Percentiles rank a stretch among this genome's conserved stretches.
Evolutionary conservation across 2,797 vertebrate genomes (phyloP).

Genomic region (Squalus acanthias): DNA sequence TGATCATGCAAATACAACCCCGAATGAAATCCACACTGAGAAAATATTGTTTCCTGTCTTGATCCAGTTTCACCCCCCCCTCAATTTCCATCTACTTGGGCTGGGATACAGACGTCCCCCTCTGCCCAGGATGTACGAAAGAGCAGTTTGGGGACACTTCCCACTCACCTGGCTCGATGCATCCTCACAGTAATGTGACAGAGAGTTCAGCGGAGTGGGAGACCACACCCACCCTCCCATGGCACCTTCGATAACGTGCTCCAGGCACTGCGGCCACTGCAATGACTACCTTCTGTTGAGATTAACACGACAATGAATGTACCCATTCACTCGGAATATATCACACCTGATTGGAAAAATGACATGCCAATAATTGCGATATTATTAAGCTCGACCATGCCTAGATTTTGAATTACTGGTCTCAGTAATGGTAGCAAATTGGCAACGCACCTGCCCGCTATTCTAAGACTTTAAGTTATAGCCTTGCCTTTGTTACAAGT

Average conservation of each 20-base stretch:
- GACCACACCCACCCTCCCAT: not conserved
- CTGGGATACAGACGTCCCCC: no score
- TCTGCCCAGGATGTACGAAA: not conserved
- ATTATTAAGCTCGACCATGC: not conserved
- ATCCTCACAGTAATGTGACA: not conserved
- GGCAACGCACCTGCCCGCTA: not conserved
- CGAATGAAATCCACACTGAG: not conserved
- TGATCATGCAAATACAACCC: not conserved
- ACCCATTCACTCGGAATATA: not conserved
- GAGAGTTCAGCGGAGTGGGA: not conserved
- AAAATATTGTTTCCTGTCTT: no score
- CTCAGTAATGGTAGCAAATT: not conserved
- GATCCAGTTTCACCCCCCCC: no score
- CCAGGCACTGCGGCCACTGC: not conserved
- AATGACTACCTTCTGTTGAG: not conserved
- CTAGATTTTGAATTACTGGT: not conserved
- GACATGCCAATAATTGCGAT: not conserved
- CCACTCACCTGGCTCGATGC: not conserved
- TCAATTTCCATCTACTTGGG: not conserved
- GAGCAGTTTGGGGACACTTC: not conserved
- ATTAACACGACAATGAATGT: not conserved
- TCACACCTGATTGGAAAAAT: not conserved
- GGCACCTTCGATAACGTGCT: not conserved
- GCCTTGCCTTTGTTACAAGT: not conserved
- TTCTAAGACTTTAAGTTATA: not conserved